A percentile compares a stretch with the other conserved stretches of the same genome.
Evolutionary conservation across 2,797 vertebrate species (phyloP).

Genomic region (Gambelia wislizenii): DNA sequence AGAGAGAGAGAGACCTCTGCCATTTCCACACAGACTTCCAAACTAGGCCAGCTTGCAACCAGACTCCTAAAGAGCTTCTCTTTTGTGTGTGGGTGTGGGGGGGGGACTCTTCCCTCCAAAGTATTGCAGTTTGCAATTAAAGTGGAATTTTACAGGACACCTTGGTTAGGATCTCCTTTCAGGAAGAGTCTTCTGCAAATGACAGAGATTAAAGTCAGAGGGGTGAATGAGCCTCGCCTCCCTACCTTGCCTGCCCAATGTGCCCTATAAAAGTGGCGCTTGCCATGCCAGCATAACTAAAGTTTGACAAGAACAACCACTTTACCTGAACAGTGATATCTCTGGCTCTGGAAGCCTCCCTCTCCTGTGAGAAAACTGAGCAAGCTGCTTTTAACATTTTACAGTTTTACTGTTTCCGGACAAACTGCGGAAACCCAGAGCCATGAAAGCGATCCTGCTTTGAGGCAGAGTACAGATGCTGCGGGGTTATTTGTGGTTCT

Average conservation of each 20-base stretch:
- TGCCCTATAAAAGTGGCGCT: constrained; percentile 31
- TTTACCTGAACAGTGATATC: constrained; percentile 30
- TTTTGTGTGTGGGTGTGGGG: no score
- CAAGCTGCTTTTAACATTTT: background rate
- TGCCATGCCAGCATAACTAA: constrained; percentile 21
- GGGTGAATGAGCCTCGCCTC: constrained; percentile 30
- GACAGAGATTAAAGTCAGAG: constrained; percentile 30
- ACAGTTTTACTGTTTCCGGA: constrained; percentile 42
- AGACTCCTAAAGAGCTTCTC: constrained; percentile 37
- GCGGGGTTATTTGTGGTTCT: background rate
- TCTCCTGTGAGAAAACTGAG: constrained; percentile 34
- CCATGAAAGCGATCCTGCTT: constrained; percentile 24
- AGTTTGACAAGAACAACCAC: background rate
- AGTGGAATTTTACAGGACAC: constrained; percentile 36
- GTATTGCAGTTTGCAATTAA: constrained; percentile 45
- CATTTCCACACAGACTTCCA: background rate
- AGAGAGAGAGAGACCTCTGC: no score
- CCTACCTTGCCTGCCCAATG: accelerated
- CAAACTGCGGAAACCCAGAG: constrained; percentile 10
- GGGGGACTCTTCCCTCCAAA: constrained; percentile 49
- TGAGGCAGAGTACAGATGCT: background rate
- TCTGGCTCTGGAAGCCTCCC: background rate
- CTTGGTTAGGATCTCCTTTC: constrained; percentile 44
- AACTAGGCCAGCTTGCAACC: constrained; percentile 32
- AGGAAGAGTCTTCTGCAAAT: constrained; percentile 25